A percentile compares a stretch with the other conserved stretches of the same genome.
phyloP scores from a whole-genome alignment of 2,888 invertebrate species.

The Temnothorax unifasciatus region DNA sequence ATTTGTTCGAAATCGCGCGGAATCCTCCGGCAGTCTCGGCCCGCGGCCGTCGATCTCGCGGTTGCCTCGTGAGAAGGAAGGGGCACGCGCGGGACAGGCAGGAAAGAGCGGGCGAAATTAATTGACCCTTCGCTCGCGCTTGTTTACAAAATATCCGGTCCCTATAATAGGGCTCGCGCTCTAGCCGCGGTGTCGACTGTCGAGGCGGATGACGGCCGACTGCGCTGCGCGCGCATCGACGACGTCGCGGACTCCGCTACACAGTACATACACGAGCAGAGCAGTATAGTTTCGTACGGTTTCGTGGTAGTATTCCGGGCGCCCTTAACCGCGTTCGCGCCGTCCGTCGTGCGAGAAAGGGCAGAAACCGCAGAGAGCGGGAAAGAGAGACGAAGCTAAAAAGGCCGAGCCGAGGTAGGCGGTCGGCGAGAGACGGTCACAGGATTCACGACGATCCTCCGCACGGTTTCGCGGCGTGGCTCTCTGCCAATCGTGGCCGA shows the following conservation, averaged over 20 bases:
- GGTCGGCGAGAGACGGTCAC: slow-evolving; percentile 24
- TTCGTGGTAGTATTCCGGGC: slow-evolving; percentile 67
- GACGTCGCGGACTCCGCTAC: slow-evolving; percentile 67
- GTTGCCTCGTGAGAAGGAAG: slow-evolving; percentile 30
- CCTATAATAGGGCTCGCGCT: slow-evolving; percentile 65
- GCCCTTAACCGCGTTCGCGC: slow-evolving; percentile 62
- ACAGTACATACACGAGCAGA: slow-evolving; percentile 59
- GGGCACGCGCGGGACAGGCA: slow-evolving; percentile 69
- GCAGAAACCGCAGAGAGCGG: background rate
- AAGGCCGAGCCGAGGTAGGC: slow-evolving; percentile 5
- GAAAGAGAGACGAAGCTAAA: background rate
- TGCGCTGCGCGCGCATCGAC: slow-evolving; percentile 77
- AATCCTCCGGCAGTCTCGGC: background rate
- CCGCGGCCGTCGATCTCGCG: background rate
- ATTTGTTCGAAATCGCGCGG: background rate
- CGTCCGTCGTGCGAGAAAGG: slow-evolving; percentile 19
- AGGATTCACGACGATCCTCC: background rate
- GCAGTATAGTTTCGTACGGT: slow-evolving; percentile 53
- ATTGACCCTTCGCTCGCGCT: slow-evolving; percentile 76
- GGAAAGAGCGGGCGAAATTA: slow-evolving; percentile 77
- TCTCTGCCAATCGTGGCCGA: slow-evolving; percentile 22
- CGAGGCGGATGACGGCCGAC: slow-evolving; percentile 58
- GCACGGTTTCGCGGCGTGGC: slow-evolving; percentile 21
- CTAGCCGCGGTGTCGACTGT: slow-evolving; percentile 61
- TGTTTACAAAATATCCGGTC: slow-evolving; percentile 81